Conservation (phyloP, 53 echinoderm and acorn worm species). For the Temnopleurus reevesii region DNA sequence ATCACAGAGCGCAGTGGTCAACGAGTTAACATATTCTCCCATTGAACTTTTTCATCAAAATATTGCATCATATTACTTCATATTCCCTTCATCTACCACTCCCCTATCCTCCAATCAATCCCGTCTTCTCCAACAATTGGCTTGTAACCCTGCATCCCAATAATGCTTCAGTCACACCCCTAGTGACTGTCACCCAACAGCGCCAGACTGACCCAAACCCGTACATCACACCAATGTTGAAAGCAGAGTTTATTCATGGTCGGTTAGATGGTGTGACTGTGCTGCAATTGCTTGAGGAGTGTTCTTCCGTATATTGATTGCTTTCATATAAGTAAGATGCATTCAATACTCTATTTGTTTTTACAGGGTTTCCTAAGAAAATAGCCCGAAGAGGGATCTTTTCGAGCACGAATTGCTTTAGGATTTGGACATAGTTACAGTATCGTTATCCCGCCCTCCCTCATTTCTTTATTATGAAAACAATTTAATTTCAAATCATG, state of each 20-base stretch:
- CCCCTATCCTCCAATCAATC: constrained; percentile 14
- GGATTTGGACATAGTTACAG: constrained; percentile 35
- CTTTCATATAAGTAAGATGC: constrained; percentile 19
- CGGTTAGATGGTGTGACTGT: too few species aligned
- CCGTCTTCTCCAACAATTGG: constrained; percentile 17
- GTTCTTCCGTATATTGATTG: constrained; percentile 6
- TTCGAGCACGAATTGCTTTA: neutral
- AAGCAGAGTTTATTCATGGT: too few species aligned
- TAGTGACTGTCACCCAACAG: too few species aligned
- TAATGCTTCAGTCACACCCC: neutral
- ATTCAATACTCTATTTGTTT: constrained; percentile 47
- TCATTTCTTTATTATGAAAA: neutral
- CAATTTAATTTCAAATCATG: too few species aligned
- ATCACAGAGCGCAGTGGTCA: too few species aligned
- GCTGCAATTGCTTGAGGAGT: constrained; percentile 19
- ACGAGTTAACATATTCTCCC: neutral
- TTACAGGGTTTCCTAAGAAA: constrained; percentile 53
- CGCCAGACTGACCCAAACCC: too few species aligned
- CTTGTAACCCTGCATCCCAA: constrained; percentile 41
- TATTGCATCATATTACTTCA: neutral
- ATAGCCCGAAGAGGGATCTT: neutral
- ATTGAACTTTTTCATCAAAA: too few species aligned
- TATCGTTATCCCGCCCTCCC: constrained; percentile 12
- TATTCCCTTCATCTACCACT: neutral
- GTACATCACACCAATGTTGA: too few species aligned